Evolutionary conservation across 2,888 invertebrate genomes (phyloP), one percentile per base, ranked within the genome.

Genomic region (Polia nebulosa): DNA sequence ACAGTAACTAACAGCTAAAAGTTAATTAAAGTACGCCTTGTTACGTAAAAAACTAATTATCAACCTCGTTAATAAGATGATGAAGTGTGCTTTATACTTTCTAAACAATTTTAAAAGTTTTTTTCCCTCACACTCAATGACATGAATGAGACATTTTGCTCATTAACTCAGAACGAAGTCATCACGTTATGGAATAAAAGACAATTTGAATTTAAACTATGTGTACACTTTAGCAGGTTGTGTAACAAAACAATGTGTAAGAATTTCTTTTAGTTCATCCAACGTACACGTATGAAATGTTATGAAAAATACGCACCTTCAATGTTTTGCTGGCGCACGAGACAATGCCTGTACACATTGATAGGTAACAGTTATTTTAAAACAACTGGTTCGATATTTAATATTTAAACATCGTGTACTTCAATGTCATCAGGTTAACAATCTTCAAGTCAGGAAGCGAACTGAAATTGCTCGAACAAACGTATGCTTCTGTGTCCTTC

Each of bases 11-110:
- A 57, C 58, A 36, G 41, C 66, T 74, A 72, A 75, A 76, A 76
- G 27, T 60, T 76, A 82, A 75, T 82, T 75, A 74, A 70, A 72
- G 65, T 67, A 73, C 58, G 63, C 47, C 55, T 67, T 57, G 67
- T 82, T 82, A 81, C 77, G 72, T 75, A 79, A 82, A 63, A 6
- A 73, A 55, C 20, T 72, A 77, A 80, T 81, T 83, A 81, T 76
- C 71, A 72, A 58, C 57, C 68, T 73, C 75, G 64, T 77, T 80
- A 72, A 72, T 70, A 62, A 51, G 45, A 72, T 60, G 65, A 68
- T 65, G 66, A 76, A 81, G 67, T 64, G 65, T 76, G 75, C 74
- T 72, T 62, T 59, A 72, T 75, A 81, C 78, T 77, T 71, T 77
- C 64, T 70, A 77, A 80, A 68, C 63, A 62, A 70, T 76, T 82